These are phyloP conservation scores for Squalus acanthias DNA, from an alignment of 2,797 vertebrate species.

Conservation along the genomic window DNA sequence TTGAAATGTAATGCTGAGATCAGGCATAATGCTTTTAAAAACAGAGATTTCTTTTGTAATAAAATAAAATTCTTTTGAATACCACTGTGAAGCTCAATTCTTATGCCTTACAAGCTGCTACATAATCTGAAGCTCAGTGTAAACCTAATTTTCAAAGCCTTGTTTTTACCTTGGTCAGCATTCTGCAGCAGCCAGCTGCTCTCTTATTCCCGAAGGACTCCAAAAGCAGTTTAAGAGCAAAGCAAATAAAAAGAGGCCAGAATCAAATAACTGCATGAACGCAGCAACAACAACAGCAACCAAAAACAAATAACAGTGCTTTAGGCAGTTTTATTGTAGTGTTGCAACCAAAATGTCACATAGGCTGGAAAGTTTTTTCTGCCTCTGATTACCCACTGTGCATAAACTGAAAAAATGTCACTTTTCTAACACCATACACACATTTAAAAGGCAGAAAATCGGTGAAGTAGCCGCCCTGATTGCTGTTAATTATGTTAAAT, in stretches of 20 bases:
- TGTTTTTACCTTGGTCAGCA: not conserved
- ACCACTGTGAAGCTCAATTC: too few relatives aligned
- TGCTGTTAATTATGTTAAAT: not conserved
- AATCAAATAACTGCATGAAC: not conserved
- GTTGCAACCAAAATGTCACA: not conserved
- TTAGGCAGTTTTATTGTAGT: not conserved
- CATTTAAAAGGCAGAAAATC: not conserved
- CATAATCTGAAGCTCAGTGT: not conserved
- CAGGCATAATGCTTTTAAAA: not conserved
- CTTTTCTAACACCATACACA: not conserved
- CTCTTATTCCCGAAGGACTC: not conserved
- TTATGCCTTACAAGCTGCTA: not conserved
- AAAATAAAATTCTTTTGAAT: not conserved
- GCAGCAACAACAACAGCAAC: not conserved
- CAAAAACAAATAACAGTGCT: not conserved
- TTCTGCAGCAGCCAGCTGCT: conserved; percentile 18
- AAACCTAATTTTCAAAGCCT: not conserved
- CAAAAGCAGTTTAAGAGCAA: not conserved
- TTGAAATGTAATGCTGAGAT: not conserved
- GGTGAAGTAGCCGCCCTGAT: not conserved
- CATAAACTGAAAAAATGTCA: not conserved
- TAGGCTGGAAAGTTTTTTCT: not conserved
- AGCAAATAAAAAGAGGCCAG: not conserved
- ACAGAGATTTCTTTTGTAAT: not conserved
- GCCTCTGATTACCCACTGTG: not conserved